Evolutionary conservation across 2,888 invertebrate species (phyloP).

Genomic region (Xestia xanthographa): DNA sequence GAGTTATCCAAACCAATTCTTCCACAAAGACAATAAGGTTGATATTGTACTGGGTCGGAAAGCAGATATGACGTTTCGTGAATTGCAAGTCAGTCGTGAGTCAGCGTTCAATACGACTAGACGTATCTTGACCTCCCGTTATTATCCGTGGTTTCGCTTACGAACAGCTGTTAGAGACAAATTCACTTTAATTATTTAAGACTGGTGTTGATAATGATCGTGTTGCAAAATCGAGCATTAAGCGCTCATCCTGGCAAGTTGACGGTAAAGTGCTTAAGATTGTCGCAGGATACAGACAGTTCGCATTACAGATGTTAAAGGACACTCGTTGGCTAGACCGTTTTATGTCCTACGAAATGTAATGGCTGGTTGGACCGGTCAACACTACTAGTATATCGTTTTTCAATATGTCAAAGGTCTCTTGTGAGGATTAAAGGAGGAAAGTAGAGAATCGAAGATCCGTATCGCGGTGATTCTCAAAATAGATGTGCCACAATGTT

Average conservation of each 20-base stretch:
- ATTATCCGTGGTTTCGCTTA: slow-evolving; percentile 73
- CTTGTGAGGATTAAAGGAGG: neutral
- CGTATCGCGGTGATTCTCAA: neutral
- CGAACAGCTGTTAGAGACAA: slow-evolving; percentile 70
- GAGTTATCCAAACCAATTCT: slow-evolving; percentile 41
- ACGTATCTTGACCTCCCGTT: slow-evolving; percentile 82
- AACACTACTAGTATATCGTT: neutral
- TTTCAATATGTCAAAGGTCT: slow-evolving; percentile 17
- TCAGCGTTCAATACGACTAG: slow-evolving; percentile 86
- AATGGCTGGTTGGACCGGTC: slow-evolving; percentile 26
- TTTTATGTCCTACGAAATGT: slow-evolving; percentile 34
- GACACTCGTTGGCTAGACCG: slow-evolving; percentile 30
- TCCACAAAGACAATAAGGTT: slow-evolving; percentile 46
- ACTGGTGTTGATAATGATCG: slow-evolving; percentile 38
- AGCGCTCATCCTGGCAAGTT: slow-evolving; percentile 23
- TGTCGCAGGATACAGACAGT: slow-evolving; percentile 33
- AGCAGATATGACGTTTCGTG: slow-evolving; percentile 61
- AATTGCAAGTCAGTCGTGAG: slow-evolving; percentile 69
- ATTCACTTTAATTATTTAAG: slow-evolving; percentile 51
- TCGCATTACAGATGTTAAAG: slow-evolving; percentile 34
- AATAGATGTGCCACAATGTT: neutral
- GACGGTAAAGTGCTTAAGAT: slow-evolving; percentile 42
- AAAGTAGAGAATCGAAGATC: neutral
- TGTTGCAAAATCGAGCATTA: slow-evolving; percentile 48
- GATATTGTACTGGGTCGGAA: slow-evolving; percentile 17